phyloP scores from a whole-genome alignment of 2,113 vertebrate species.

The Nannobrachium achirus region DNA sequence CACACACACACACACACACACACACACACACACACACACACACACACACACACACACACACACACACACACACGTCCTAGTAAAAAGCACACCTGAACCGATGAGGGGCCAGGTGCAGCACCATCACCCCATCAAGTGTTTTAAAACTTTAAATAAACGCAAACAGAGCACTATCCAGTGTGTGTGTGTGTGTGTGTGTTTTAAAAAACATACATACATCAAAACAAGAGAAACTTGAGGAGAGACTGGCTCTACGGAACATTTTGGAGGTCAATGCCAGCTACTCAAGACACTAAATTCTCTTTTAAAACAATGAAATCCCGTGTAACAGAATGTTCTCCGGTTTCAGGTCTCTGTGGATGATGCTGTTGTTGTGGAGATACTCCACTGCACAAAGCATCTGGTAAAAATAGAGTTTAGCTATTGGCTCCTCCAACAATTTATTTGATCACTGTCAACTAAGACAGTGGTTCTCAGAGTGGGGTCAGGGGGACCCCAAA shows the following conservation, averaged over 20 bases:
- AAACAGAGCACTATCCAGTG: not conserved
- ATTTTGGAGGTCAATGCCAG: too few relatives aligned
- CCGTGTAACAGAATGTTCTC: too few relatives aligned
- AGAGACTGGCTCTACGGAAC: constrained; percentile 41
- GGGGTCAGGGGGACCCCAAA: too few relatives aligned
- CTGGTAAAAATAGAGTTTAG: too few relatives aligned
- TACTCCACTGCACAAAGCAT: too few relatives aligned
- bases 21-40: not conserved
- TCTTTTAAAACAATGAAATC: too few relatives aligned
- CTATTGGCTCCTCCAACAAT: too few relatives aligned
- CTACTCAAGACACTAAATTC: too few relatives aligned
- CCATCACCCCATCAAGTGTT: constrained; percentile 23
- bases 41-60: constrained; percentile 6
- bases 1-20: not conserved
- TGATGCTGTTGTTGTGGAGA: too few relatives aligned
- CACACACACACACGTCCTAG: constrained; percentile 5
- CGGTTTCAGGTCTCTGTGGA: too few relatives aligned
- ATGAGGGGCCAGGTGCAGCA: constrained; percentile 8
- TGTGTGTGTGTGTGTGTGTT: constrained; percentile 31
- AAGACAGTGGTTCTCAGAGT: too few relatives aligned
- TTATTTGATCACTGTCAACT: too few relatives aligned
- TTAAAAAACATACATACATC: constrained; percentile 34
- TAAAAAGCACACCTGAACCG: constrained; percentile 11
- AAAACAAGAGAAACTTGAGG: constrained; percentile 35
- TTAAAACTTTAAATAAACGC: constrained; percentile 1